Conservation (phyloP, 2,888 invertebrate species). For the Cheilosia vernalis region DNA sequence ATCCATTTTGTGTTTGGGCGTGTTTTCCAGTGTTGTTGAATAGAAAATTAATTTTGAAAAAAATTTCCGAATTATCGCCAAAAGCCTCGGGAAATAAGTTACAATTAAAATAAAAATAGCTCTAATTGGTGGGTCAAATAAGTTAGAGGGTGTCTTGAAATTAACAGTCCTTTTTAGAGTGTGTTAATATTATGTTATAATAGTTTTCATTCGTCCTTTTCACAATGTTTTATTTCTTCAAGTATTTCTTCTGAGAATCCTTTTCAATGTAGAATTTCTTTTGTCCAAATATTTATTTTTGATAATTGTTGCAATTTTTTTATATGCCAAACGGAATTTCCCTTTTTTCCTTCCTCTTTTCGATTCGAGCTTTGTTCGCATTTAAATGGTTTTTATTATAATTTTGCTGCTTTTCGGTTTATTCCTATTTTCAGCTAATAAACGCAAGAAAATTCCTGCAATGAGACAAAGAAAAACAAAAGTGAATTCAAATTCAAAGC, state of each 20-base stretch:
- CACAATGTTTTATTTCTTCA: conserved; percentile 2
- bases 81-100: conserved; percentile 25
- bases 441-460: conserved; percentile 81
- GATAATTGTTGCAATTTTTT: conserved; percentile 64
- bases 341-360: conserved; percentile 78
- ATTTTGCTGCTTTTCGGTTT: conserved; percentile 13
- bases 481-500: conserved; percentile 63
- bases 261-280: conserved; percentile 65
- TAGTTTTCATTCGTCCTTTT: conserved; percentile 48
- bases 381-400: conserved; percentile 76
- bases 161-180: conserved; percentile 27
- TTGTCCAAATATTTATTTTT: conserved; percentile 65
- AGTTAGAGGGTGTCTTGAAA: conserved; percentile 22
- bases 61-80: conserved; percentile 32
- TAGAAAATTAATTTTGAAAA: conserved; percentile 17
- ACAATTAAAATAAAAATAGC: conserved; percentile 39
- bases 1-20: conserved; percentile 87
- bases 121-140: conserved; percentile 61
- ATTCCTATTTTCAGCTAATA: conserved; percentile 16
- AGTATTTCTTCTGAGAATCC: conserved; percentile 24
- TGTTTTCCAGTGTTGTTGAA: conserved; percentile 55
- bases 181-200: not conserved
- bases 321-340: conserved; percentile 82
- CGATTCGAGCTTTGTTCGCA: conserved; percentile 80
- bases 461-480: conserved; percentile 77